Conservation (phyloP, 2,888 invertebrate genomes). For the Ethmia dodecea region DNA sequence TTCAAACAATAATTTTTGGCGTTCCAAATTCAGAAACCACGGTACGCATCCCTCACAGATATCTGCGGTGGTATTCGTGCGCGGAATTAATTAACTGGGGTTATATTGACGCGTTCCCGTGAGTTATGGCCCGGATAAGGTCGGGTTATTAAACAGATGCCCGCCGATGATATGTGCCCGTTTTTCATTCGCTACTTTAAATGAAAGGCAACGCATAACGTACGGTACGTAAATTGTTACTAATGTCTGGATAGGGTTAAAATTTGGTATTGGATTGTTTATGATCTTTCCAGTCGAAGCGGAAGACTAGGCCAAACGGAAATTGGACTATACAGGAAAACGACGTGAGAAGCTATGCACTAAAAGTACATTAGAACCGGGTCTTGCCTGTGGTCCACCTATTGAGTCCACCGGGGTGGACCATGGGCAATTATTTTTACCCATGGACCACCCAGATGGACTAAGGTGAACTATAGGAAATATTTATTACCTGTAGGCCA, state of each 20-base stretch:
- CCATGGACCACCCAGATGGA: too few species aligned
- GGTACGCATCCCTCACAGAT: conserved; percentile 10
- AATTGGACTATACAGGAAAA: not conserved
- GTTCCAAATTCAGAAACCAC: not conserved
- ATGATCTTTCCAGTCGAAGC: not conserved
- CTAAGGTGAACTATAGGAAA: too few species aligned
- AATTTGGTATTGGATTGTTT: not conserved
- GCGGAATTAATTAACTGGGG: conserved; percentile 27
- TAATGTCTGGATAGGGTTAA: not conserved
- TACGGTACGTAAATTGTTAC: not conserved
- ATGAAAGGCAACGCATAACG: too few species aligned
- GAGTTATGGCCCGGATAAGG: conserved; percentile 28
- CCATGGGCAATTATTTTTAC: too few species aligned
- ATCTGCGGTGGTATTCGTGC: conserved; percentile 23
- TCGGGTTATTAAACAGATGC: conserved; percentile 29
- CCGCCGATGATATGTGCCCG: conserved; percentile 18
- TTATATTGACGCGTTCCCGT: conserved; percentile 23
- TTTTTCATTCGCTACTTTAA: conserved; percentile 3
- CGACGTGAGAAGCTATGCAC: too few species aligned
- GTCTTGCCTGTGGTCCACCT: too few species aligned
- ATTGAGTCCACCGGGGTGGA: too few species aligned
- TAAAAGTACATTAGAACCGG: too few species aligned
- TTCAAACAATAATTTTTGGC: not conserved
- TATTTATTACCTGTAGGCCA: too few species aligned
- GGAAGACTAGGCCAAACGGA: not conserved